Percentiles rank a stretch among this genome's conserved stretches.
phyloP scores from a whole-genome alignment of 1,140 invertebrate genomes.

The Drosophila watanabei region DNA sequence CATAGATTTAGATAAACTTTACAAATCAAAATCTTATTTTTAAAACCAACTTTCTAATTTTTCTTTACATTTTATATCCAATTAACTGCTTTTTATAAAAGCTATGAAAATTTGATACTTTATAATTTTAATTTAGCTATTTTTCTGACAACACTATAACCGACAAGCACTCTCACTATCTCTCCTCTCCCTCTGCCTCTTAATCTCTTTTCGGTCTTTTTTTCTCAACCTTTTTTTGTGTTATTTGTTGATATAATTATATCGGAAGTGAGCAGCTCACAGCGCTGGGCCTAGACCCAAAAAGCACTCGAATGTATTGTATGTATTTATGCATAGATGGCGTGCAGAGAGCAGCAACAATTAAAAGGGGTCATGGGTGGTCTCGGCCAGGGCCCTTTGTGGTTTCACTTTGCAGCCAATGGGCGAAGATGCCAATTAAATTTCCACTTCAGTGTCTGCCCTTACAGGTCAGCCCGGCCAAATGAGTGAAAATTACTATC shows the following conservation, averaged over 20 bases:
- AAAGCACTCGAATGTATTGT: slow-evolving; percentile 4
- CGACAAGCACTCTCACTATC: background rate
- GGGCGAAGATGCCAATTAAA: slow-evolving; percentile 29
- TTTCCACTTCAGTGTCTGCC: slow-evolving; percentile 45
- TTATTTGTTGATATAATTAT: slow-evolving; percentile 36
- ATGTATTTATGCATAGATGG: slow-evolving; percentile 22
- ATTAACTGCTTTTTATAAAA: background rate
- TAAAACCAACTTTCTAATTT: background rate
- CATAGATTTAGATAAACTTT: no score
- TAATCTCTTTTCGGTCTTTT: slow-evolving; percentile 6
- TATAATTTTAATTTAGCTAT: background rate
- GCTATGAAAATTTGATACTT: fast-evolving
- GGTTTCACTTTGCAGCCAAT: slow-evolving; percentile 24
- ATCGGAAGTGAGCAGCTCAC: slow-evolving; percentile 37
- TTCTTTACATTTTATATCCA: no score
- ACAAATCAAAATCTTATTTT: no score
- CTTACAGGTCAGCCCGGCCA: slow-evolving; percentile 28
- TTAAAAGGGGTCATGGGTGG: slow-evolving; percentile 35
- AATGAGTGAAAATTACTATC: slow-evolving; percentile 48
- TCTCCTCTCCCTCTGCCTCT: background rate
- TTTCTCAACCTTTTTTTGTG: slow-evolving; percentile 16
- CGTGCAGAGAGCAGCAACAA: slow-evolving; percentile 26
- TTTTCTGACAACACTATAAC: background rate
- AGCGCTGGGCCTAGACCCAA: slow-evolving; percentile 27
- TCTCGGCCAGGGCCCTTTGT: slow-evolving; percentile 29